Base-by-base conservation (phyloP, 2,888 invertebrate genomes). In the Oscheius sp. region DNA sequence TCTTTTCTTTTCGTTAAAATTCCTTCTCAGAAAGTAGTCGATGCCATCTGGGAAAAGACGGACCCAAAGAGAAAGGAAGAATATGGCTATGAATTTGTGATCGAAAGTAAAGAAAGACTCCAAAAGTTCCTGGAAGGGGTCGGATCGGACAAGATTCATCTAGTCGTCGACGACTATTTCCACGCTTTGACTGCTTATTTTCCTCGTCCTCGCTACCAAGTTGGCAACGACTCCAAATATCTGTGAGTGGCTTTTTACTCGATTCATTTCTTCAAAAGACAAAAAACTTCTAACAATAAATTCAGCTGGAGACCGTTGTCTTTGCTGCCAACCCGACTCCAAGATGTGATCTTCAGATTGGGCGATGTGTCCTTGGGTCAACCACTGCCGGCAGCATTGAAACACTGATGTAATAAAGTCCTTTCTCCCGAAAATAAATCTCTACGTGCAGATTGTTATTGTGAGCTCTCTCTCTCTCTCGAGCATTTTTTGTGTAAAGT, bases 131-230 rank as follows among this genome's bases (percentile, higher is more conserved):
- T 78, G 20, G 66, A 75, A 23, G 23, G 55, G 8, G 65, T 80
- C 23, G 66, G 73, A 1, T 75, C 73, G 23, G 69, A 71, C 1
- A 65, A 65, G 10, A 65, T 76, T 0, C 65, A 75, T 23, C 37
- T 64, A 17, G 82, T 84, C 0, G 72, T 83, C 42, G 81, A 84
- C 55, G 76, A 80, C 2, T 84, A 84, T 57, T 84, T 78, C 57
- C 82, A 84, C 46, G 84, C 84, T 0, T 69, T 83, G 12, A 84
- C 84, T 3, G 74, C 84, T 12, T 55, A 61, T 33, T 73, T 65
- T 45, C 82, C 82, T 12, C 48, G 80, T 23, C 73, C 71, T 31
- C 72, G 82, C n/a, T 82, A 82, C 68, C 76, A 78, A 69, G 53
- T 78, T 31, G 82, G 82, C 42, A 72, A 73, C 65, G 82, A 82